These are phyloP conservation scores for Oxyura jamaicensis DNA, from an alignment of 2,113 vertebrate species.

Conservation along the genomic window DNA sequence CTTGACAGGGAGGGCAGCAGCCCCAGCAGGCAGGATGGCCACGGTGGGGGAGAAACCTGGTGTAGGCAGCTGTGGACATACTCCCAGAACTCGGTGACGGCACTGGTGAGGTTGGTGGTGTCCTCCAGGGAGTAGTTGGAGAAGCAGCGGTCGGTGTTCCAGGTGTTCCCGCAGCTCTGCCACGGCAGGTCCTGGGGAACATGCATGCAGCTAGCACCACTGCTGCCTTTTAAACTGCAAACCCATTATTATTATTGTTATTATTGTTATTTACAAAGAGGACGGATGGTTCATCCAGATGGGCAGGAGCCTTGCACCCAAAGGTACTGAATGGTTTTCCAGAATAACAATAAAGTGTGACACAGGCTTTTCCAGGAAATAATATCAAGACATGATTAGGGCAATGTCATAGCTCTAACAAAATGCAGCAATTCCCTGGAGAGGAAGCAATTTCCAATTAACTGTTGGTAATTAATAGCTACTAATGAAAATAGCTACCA, in stretches of 20 bases:
- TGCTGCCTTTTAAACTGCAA: not conserved
- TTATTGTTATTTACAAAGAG: not conserved
- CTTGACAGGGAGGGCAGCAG: accelerated
- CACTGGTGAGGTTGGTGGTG: conserved; percentile 89
- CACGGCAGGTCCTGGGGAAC: conserved; percentile 85
- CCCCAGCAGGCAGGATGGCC: not conserved
- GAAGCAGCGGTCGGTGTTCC: conserved; percentile 90
- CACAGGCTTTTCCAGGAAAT: not conserved
- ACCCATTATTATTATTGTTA: not conserved
- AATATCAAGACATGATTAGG: not conserved
- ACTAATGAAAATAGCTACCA: not conserved
- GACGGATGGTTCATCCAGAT: not conserved
- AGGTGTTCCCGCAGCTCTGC: conserved; percentile 88
- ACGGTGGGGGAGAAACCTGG: not conserved
- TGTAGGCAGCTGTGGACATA: conserved; percentile 71
- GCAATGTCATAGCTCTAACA: not conserved
- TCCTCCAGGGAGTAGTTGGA: conserved; percentile 89
- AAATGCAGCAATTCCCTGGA: conserved; percentile 9
- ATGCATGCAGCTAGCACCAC: not conserved
- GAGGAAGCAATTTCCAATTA: conserved; percentile 18
- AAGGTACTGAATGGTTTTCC: not conserved
- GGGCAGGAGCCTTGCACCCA: not conserved
- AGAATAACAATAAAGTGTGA: not conserved
- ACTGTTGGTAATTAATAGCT: conserved; percentile 13
- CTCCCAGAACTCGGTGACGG: conserved; percentile 94